A percentile compares a stretch with the other conserved stretches of the same genome.
phyloP scores from a whole-genome alignment of 2,113 vertebrate species.

The Guaruba guarouba region DNA sequence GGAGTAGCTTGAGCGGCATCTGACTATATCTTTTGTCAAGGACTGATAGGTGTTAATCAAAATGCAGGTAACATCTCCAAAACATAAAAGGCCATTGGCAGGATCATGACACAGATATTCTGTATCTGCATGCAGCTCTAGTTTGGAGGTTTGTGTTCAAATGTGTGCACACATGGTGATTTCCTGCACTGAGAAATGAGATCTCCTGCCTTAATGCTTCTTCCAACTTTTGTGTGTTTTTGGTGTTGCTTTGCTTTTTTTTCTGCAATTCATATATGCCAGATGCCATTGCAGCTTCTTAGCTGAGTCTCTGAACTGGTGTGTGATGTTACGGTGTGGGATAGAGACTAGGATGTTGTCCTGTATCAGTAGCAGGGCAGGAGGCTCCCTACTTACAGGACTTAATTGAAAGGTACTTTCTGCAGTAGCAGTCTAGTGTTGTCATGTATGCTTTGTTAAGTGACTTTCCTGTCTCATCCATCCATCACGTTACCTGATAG shows the following conservation, averaged over 20 bases:
- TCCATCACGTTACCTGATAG: background rate
- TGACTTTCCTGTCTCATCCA: background rate
- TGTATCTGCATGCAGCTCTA: background rate
- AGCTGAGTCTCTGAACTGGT: background rate
- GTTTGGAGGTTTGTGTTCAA: background rate
- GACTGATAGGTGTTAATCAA: background rate
- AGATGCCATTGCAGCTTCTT: background rate
- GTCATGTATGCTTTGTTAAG: background rate
- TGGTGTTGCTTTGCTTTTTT: background rate
- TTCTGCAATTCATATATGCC: background rate
- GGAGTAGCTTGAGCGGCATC: background rate
- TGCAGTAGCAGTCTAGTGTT: background rate
- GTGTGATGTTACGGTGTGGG: rapidly evolving
- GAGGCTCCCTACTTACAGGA: background rate
- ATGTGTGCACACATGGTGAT: background rate
- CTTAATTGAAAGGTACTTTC: background rate
- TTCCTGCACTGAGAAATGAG: background rate
- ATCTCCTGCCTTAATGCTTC: background rate
- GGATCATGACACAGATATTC: background rate
- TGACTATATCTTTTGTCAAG: background rate
- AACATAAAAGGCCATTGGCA: background rate
- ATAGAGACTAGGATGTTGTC: background rate
- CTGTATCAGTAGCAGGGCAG: background rate
- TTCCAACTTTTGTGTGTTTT: background rate
- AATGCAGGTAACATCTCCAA: background rate